Percentiles rank a stretch among this genome's conserved stretches.
Evolutionary conservation across 2,113 vertebrate species (phyloP).

Genomic region (Anoplopoma fimbria): DNA sequence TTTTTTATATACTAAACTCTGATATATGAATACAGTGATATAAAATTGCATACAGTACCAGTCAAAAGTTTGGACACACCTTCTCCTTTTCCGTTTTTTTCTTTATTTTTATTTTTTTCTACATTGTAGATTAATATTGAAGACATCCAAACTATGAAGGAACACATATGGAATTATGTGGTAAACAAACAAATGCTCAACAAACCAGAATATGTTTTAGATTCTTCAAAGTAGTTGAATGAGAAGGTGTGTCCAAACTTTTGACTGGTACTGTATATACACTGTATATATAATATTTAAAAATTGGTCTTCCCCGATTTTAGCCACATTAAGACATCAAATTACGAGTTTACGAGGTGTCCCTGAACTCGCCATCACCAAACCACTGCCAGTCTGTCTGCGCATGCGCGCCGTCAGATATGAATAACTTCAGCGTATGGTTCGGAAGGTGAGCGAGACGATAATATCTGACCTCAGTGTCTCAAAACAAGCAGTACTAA

Average conservation of each 20-base stretch:
- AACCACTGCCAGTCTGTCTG: neutral
- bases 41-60: neutral
- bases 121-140: too few species aligned
- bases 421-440: slow-evolving; percentile 47
- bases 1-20: neutral
- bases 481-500: slow-evolving; percentile 7
- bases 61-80: too few species aligned
- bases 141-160: too few species aligned
- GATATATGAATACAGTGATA: neutral
- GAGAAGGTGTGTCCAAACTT: too few species aligned
- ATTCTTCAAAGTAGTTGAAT: too few species aligned
- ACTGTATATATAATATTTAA: slow-evolving; percentile 13
- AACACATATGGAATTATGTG: too few species aligned
- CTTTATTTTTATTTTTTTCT: too few species aligned
- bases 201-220: too few species aligned
- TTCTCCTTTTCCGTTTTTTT: too few species aligned
- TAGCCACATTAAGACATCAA: neutral
- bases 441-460: slow-evolving; percentile 60
- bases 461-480: slow-evolving; percentile 37
- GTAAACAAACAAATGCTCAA: too few species aligned
- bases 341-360: slow-evolving; percentile 39
- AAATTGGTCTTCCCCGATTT: neutral
- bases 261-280: too few species aligned
- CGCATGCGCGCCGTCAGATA: slow-evolving; percentile 69
- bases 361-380: slow-evolving; percentile 55